Base-by-base conservation (phyloP, 1,140 invertebrate species). In the Eurosta solidaginis region DNA sequence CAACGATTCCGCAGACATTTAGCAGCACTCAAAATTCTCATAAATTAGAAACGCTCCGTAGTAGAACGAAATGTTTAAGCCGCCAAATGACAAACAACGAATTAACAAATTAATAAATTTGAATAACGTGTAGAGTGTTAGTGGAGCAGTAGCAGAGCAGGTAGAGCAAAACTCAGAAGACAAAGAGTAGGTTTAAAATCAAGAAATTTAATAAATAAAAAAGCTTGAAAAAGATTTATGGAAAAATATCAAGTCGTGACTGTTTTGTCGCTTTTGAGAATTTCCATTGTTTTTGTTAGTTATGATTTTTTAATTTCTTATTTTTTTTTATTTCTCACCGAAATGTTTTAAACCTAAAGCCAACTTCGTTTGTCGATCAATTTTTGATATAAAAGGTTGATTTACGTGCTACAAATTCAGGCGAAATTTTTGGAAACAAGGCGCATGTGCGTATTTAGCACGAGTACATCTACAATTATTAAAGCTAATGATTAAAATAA, bases 91-190 rank as follows among this genome's bases (percentile, higher is more conserved):
- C 84, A 85, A 85, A 85, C 84, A 84, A 81, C 84, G 84, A 85
- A 84, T 85, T 85, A 85, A 85, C 84, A 85, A 85, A 85, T 85
- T 85, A 85, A 85, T 85, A 85, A 85, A 85, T 85, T 84, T 84
- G 83, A 82, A 78, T 82, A 79, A 29, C 59, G 3, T 5, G 27
- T 33, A 40, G 9, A 40, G 9, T 20, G 52, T 2, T 10, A 20
- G 59, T 52, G 22, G 45, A 17, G n/a, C 4, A 52, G 49, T 22
- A 25, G 17, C 59, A 40, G 59, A 20, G 17, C 33, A 68, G 22
- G 59, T 36, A 68, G 59, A 17, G 59, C 33, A 33, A 29, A 68
- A 33, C 22, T 20, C 33, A 20, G 33, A 33, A 29, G 59, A 59
- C 33, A 22, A 78, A 79, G 45, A 45, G 7, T 44, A 49, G 36